A percentile compares a stretch with the other conserved stretches of the same genome.
Evolutionary conservation across 2,888 invertebrate species (phyloP).

Genomic region (Brachyopa scutellaris): DNA sequence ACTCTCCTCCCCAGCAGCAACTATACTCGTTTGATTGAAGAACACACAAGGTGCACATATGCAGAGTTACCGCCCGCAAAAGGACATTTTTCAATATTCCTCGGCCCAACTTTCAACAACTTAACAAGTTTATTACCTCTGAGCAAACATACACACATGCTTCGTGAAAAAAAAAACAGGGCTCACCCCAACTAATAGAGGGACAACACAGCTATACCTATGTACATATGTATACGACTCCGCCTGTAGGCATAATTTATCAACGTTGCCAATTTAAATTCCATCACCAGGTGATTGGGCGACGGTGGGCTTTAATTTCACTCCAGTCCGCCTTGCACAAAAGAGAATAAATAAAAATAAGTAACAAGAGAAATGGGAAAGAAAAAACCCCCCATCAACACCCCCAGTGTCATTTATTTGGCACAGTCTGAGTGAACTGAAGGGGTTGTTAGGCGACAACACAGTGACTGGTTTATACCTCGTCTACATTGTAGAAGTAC

Average conservation of each 20-base stretch:
- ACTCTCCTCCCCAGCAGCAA: background rate
- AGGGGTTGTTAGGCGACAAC: conserved; percentile 18
- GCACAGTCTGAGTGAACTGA: too few species aligned
- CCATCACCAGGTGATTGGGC: conserved; percentile 51
- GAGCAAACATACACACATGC: background rate
- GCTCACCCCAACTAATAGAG: too few species aligned
- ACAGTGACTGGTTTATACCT: conserved; percentile 28
- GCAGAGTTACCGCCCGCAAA: background rate
- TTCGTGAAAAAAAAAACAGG: too few species aligned
- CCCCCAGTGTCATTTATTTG: too few species aligned
- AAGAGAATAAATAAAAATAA: conserved; percentile 27
- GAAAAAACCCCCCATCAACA: too few species aligned
- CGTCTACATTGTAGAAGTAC: conserved; percentile 25
- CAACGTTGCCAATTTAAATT: conserved; percentile 51
- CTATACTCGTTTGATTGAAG: too few species aligned
- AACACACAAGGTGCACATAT: too few species aligned
- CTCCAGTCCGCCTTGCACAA: background rate
- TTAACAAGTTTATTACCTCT: conserved; percentile 54
- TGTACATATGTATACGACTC: too few species aligned
- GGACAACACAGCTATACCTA: too few species aligned
- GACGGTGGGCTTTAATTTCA: conserved; percentile 18
- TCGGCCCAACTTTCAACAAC: conserved; percentile 30
- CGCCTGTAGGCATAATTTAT: conserved; percentile 34
- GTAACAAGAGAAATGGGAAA: background rate
- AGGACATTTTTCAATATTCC: conserved; percentile 31